A percentile compares a stretch with the other conserved stretches of the same genome.
These are phyloP conservation scores for Epizoanthus stellaris DNA, from an alignment of 92 coral and sea anemone genomes.

Conservation along the genomic window DNA sequence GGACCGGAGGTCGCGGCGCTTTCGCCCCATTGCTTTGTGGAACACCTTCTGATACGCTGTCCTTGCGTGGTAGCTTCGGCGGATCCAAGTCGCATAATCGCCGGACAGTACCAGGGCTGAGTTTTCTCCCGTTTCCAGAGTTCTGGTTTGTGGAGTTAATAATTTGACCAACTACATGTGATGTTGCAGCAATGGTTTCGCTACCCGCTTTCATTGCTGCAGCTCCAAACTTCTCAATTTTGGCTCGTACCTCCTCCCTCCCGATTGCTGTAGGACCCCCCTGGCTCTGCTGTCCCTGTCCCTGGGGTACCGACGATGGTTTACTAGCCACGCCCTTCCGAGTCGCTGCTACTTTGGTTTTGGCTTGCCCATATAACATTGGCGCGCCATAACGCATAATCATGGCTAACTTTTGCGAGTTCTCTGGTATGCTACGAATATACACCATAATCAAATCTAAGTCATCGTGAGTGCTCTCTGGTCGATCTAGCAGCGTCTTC, in stretches of 20 bases:
- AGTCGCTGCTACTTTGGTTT: neutral
- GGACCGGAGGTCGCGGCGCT: conserved; percentile 61
- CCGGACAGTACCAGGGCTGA: conserved; percentile 93
- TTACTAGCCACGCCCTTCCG: neutral
- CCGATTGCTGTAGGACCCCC: conserved; percentile 36
- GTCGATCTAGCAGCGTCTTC: conserved; percentile 75
- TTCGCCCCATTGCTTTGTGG: conserved; percentile 33
- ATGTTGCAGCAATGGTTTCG: conserved; percentile 41
- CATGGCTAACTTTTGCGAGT: conserved; percentile 77
- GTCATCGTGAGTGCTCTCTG: conserved; percentile 80
- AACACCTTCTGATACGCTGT: conserved; percentile 39
- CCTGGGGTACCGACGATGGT: neutral
- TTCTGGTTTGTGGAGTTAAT: conserved; percentile 73
- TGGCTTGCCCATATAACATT: conserved; percentile 55
- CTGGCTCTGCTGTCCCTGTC: neutral
- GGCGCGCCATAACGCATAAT: conserved; percentile 80
- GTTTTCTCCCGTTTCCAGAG: conserved; percentile 47
- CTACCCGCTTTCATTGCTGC: conserved; percentile 61
- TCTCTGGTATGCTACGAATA: conserved; percentile 86
- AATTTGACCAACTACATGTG: conserved; percentile 64
- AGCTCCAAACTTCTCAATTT: conserved; percentile 63
- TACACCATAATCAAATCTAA: conserved; percentile 86
- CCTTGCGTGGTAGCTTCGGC: conserved; percentile 63
- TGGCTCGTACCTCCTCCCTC: conserved; percentile 49
- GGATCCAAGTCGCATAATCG: conserved; percentile 83